phyloP scores from a whole-genome alignment of 2,888 invertebrate genomes.

The Temnothorax ravouxi region DNA sequence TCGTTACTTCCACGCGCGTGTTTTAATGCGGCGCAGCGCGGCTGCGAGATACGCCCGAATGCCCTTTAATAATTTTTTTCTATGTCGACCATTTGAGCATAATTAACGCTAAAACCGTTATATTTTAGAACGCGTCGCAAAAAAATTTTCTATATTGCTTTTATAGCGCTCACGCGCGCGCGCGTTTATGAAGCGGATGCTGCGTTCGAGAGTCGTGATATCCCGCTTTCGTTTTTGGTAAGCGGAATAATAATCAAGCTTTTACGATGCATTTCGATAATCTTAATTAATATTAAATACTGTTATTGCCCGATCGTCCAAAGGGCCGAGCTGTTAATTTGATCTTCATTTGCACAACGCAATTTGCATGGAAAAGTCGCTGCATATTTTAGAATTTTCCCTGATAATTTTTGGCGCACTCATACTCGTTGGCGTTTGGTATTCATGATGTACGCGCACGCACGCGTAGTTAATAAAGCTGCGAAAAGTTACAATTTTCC shows the following conservation, averaged over 20 bases:
- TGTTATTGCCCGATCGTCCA: background rate
- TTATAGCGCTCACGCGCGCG: background rate
- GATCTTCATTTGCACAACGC: background rate
- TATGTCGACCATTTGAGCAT: constrained; percentile 35
- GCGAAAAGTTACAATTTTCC: constrained; percentile 40
- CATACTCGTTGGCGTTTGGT: constrained; percentile 17
- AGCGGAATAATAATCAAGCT: constrained; percentile 29
- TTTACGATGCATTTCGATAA: background rate
- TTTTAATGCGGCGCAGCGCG: constrained; percentile 41
- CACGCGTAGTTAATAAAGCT: constrained; percentile 23
- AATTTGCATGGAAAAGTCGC: constrained; percentile 21
- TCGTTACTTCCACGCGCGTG: constrained; percentile 42
- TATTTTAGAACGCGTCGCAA: constrained; percentile 46
- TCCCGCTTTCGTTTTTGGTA: background rate
- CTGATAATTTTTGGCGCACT: constrained; percentile 3
- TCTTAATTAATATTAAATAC: constrained; percentile 28
- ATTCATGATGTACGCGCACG: constrained; percentile 37
- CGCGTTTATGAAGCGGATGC: background rate
- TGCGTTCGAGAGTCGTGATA: background rate
- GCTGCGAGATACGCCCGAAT: constrained; percentile 52
- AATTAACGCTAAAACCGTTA: constrained; percentile 53
- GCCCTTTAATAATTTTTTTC: constrained; percentile 48
- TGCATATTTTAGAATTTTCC: constrained; percentile 31
- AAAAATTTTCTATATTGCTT: constrained; percentile 48
- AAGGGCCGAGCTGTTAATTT: background rate